These are phyloP conservation scores for Anser cygnoides DNA, from an alignment of 2,113 vertebrate genomes.

Conservation along the genomic window DNA sequence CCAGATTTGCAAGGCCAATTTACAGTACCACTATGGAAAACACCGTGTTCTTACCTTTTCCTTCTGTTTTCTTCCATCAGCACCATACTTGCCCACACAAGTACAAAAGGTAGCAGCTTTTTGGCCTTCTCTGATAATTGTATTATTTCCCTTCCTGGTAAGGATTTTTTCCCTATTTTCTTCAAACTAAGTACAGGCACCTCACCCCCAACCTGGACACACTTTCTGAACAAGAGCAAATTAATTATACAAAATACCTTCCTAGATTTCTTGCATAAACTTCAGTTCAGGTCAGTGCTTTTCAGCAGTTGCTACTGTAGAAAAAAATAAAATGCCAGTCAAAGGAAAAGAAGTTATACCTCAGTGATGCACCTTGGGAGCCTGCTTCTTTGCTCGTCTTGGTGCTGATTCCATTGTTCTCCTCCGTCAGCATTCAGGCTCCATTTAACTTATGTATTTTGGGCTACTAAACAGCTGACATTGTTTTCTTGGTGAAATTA, in stretches of 20 bases:
- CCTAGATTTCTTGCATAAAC: neutral
- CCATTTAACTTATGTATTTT: neutral
- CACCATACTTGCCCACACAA: neutral
- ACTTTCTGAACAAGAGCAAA: neutral
- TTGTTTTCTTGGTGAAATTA: neutral
- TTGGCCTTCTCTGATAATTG: neutral
- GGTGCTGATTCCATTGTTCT: neutral
- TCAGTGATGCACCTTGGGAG: neutral
- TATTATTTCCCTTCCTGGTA: neutral
- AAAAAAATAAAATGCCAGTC: neutral
- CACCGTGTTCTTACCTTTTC: neutral
- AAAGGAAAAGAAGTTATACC: neutral
- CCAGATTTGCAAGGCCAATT: neutral
- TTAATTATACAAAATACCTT: neutral
- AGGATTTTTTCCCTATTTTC: neutral
- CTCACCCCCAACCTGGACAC: neutral
- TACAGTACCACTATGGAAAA: neutral
- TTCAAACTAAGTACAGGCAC: neutral
- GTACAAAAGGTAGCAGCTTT: neutral
- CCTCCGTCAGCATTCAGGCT: neutral
- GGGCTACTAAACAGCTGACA: neutral
- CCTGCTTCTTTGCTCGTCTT: neutral
- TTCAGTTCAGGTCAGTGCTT: neutral
- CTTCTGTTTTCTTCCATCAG: neutral
- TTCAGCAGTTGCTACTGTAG: neutral